Percentiles rank a stretch among this genome's conserved stretches.
These are phyloP conservation scores for Ellobium chinense DNA, from an alignment of 2,888 invertebrate species.

Conservation along the genomic window DNA sequence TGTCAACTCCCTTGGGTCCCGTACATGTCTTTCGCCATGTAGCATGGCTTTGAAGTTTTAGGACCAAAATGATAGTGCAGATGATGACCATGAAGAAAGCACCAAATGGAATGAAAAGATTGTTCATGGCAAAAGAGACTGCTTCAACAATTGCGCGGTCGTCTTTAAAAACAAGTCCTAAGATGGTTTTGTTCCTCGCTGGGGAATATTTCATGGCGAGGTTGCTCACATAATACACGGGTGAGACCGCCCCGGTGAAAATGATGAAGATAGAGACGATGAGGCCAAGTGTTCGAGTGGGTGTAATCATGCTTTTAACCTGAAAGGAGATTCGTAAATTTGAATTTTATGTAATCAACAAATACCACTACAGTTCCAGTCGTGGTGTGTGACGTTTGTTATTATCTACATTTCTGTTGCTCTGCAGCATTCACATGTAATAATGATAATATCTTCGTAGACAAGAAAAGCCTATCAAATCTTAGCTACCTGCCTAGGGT, in stretches of 20 bases:
- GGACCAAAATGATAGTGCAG: background rate
- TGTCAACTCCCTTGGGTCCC: background rate
- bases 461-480: no score
- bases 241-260: background rate
- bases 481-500: no score
- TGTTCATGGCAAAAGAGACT: constrained; percentile 1
- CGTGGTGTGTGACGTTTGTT: no score
- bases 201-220: background rate
- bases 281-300: background rate
- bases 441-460: no score
- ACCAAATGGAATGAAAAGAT: background rate
- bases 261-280: background rate
- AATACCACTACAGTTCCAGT: no score
- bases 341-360: no score
- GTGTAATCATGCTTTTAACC: constrained; percentile 15
- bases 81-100: background rate
- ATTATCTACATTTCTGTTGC: no score
- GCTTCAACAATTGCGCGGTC: background rate
- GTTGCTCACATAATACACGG: background rate
- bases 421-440: no score
- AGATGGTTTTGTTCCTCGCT: background rate
- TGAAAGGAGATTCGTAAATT: no score
- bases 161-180: background rate
- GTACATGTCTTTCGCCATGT: background rate
- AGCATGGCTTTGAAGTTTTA: background rate